Conservation (phyloP, 2,888 invertebrate species). For the Coelopa pilipes region DNA sequence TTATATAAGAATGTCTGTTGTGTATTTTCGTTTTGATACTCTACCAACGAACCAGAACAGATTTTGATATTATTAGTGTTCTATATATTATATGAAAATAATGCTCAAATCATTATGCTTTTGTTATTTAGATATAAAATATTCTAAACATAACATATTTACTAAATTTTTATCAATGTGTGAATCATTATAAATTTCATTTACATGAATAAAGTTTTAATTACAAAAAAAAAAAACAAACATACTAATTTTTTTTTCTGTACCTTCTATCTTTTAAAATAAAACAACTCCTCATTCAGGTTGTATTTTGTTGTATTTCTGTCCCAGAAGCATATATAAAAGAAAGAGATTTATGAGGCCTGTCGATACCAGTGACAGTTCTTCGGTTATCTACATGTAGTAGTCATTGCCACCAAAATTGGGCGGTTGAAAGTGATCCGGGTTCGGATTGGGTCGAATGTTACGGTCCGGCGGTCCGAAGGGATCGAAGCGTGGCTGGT, state of each 20-base stretch:
- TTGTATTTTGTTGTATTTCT: conserved; percentile 6
- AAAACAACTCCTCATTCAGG: background rate
- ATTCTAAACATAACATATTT: background rate
- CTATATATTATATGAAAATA: conserved; percentile 4
- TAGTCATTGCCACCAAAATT: conserved; percentile 66
- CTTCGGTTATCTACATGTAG: conserved; percentile 53
- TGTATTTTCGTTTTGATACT: too few relatives aligned
- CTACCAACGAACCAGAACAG: too few relatives aligned
- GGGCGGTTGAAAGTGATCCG: conserved; percentile 79
- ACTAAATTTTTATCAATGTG: conserved; percentile 8
- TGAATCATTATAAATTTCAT: background rate
- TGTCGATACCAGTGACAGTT: too few relatives aligned
- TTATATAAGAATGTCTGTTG: too few relatives aligned
- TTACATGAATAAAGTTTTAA: background rate
- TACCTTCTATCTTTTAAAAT: background rate
- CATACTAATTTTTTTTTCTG: too few relatives aligned
- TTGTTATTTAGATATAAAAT: conserved; percentile 2
- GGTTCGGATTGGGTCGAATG: conserved; percentile 69
- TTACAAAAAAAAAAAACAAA: background rate
- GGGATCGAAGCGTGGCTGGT: conserved; percentile 78
- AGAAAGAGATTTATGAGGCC: background rate
- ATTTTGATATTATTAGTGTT: conserved; percentile 13
- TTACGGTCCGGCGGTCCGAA: conserved; percentile 76
- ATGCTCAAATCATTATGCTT: conserved; percentile 12
- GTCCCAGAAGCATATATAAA: conserved; percentile 21